Conservation (phyloP, 2,113 vertebrate genomes). For the Spilogale gracilis region DNA sequence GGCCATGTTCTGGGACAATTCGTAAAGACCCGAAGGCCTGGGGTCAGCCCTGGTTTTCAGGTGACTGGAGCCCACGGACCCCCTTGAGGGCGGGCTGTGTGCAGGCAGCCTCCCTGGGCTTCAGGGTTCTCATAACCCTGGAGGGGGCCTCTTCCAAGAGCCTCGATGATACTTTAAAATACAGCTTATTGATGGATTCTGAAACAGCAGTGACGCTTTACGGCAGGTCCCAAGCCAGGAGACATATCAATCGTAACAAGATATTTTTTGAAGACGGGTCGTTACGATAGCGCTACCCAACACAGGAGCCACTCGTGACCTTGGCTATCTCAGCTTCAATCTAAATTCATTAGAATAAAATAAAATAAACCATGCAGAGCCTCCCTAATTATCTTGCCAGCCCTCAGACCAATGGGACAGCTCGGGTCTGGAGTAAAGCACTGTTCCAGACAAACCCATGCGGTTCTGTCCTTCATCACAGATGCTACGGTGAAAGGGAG, state of each 20-base stretch:
- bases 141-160: background rate
- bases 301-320: background rate
- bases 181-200: background rate
- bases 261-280: background rate
- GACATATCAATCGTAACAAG: background rate
- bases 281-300: too few species aligned
- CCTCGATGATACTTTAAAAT: background rate
- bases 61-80: rapidly evolving
- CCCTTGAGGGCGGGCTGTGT: background rate
- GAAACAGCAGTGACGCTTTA: background rate
- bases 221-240: background rate
- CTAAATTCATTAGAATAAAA: background rate
- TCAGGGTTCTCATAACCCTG: background rate
- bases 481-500: rapidly evolving
- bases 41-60: too few species aligned
- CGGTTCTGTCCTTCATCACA: rapidly evolving
- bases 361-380: background rate
- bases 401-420: rapidly evolving
- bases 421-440: background rate
- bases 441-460: background rate
- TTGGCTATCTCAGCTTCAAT: background rate
- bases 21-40: background rate
- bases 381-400: background rate
- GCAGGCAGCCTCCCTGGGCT: background rate
- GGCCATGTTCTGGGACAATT: rapidly evolving